These are phyloP conservation scores for Anoplolepis gracilipes DNA, from an alignment of 1,140 invertebrate species.

Conservation along the genomic window DNA sequence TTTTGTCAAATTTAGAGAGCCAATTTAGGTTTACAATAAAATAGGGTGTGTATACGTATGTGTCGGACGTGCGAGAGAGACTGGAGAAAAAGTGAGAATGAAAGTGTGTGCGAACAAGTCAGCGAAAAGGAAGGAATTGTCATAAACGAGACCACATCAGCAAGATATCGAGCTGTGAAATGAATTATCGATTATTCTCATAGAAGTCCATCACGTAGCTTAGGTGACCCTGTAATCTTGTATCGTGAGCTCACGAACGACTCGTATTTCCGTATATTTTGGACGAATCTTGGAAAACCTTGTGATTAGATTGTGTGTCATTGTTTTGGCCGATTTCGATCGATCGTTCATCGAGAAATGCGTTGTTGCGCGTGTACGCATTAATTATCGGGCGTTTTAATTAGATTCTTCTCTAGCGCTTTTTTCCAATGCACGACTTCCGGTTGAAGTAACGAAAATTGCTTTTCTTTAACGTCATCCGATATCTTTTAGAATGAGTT, in stretches of 20 bases:
- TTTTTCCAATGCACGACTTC: constrained; percentile 14
- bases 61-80: background rate
- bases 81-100: background rate
- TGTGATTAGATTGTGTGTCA: background rate
- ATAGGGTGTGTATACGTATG: constrained; percentile 35
- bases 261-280: constrained; percentile 34
- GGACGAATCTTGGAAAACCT: background rate
- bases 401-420: background rate
- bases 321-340: background rate
- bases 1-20: constrained; percentile 75
- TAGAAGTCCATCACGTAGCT: constrained; percentile 42
- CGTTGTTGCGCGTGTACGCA: background rate
- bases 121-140: constrained; percentile 29
- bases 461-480: background rate
- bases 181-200: constrained; percentile 60
- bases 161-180: constrained; percentile 48
- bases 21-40: constrained; percentile 68
- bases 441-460: background rate
- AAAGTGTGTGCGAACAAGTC: background rate
- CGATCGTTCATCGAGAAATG: background rate
- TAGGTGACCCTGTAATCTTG: constrained; percentile 54
- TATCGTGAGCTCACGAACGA: constrained; percentile 56
- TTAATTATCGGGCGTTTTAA: constrained; percentile 5
- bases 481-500: constrained; percentile 19
- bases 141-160: background rate